Evolutionary conservation across 53 echinoderm and acorn worm genomes (phyloP), one percentile per base, ranked within the genome.

Genomic region (Holothuria leucospilota): DNA sequence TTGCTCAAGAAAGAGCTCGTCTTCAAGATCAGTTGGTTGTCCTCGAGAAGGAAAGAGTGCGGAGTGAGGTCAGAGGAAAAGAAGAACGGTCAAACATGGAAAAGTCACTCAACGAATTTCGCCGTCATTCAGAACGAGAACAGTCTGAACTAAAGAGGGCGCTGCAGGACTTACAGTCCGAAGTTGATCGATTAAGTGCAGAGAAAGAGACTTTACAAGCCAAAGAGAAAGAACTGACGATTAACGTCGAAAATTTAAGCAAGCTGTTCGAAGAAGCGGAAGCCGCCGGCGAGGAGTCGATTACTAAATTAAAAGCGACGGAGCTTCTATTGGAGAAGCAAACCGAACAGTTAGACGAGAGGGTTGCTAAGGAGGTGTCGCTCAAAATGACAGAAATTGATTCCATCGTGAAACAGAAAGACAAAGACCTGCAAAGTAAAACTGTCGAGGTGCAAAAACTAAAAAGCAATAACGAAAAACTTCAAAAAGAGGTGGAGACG

Each of bases 81-180:
- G 87, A 94, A 65, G 99, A 99, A 81, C 75, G 92, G 0, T 90
- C 91, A 11, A 69, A 85, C n/a, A 95, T 88, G 92, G 94, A 90
- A 40, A 88, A 74, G 49, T 89, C 95, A 29, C 74, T 88, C 23
- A 46, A 93, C 29, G 85, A 92, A 69, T 84, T 96, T 20, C 77
- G 88, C 58, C 68, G 79, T 2, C 78, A 77, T 20, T 53, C 89
- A 21, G 85, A 93, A 21, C 88, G 91, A 78, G 93, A 87, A 27
- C 91, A 77, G 58, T 77, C 89, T 71, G 96, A 94, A 59, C 20
- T 92, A 8, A 95, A 98, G 89, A 78, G 89, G 85, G 83, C 84
- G 53, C 87, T 91, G 41, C 91, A 89, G 26, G 93, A 91, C 8
- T 86, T 93, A 12, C 93, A 96, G 81, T 85, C 89, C 16, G 85